These are phyloP conservation scores for Dreissena rostriformis DNA, from an alignment of 1,140 invertebrate genomes.

Conservation along the genomic window DNA sequence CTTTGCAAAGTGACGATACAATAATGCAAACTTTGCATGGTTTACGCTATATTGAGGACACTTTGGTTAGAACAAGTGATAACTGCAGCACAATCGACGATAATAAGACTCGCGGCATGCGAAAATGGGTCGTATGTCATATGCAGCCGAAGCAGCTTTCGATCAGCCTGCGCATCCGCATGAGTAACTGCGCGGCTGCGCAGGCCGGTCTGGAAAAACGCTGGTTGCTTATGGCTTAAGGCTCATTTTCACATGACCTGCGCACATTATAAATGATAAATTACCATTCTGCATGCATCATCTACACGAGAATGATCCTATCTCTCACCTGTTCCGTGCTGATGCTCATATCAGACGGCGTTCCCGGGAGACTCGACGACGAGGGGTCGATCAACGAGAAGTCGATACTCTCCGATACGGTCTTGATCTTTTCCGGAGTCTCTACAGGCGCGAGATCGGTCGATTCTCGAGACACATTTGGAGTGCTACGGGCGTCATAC, in stretches of 20 bases:
- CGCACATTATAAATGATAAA: not conserved
- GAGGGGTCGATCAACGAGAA: constrained; percentile 44
- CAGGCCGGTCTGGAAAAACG: not conserved
- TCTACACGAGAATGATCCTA: no score
- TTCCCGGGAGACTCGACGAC: constrained; percentile 56
- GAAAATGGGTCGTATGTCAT: not conserved
- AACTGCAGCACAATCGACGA: no score
- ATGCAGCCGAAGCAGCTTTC: not conserved
- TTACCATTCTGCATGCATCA: no score
- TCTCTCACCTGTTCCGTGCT: constrained; percentile 13
- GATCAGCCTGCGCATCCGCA: not conserved
- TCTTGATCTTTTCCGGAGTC: constrained; percentile 47
- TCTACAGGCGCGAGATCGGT: constrained; percentile 9
- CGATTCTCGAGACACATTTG: not conserved
- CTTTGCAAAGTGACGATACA: no score
- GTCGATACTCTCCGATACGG: constrained; percentile 62
- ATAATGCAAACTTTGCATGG: no score
- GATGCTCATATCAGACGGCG: constrained; percentile 45
- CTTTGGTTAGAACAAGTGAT: no score
- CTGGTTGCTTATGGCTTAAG: not conserved
- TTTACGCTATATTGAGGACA: no score
- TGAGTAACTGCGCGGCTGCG: not conserved
- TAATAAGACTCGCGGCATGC: no score
- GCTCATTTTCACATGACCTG: no score
- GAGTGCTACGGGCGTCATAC: not conserved